phyloP scores from a whole-genome alignment of 2,888 invertebrate genomes.

The Leucozona laternaria region DNA sequence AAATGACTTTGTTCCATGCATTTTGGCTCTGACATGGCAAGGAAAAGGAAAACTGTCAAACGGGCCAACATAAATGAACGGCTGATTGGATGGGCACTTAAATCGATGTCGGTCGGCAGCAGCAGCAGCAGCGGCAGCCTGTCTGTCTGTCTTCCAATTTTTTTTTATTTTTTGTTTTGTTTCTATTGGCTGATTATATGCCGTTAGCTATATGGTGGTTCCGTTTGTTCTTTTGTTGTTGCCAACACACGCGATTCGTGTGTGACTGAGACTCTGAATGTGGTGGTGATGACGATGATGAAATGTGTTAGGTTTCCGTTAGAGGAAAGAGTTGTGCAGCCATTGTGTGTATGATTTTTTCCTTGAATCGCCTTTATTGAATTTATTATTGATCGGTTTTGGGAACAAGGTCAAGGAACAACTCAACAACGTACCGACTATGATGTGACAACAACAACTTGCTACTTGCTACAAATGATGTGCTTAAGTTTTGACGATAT shows the following conservation, averaged over 20 bases:
- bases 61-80: slow-evolving; percentile 61
- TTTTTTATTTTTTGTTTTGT: slow-evolving; percentile 38
- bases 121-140: slow-evolving; percentile 33
- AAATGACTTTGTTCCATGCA: background rate
- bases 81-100: slow-evolving; percentile 65
- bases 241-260: background rate
- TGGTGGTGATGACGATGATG: background rate
- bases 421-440: slow-evolving; percentile 7
- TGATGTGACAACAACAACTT: slow-evolving; percentile 36
- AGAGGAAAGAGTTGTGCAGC: slow-evolving; percentile 45
- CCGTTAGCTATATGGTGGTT: slow-evolving; percentile 51
- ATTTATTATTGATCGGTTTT: slow-evolving; percentile 73
- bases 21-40: slow-evolving; percentile 42
- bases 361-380: slow-evolving; percentile 66
- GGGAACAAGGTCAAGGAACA: slow-evolving; percentile 75
- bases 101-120: slow-evolving; percentile 20
- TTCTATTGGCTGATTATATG: slow-evolving; percentile 37
- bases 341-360: slow-evolving; percentile 42
- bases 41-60: slow-evolving; percentile 70
- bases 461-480: slow-evolving; percentile 50
- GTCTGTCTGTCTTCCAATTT: slow-evolving; percentile 50
- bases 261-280: background rate
- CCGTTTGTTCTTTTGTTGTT: slow-evolving; percentile 57
- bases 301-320: slow-evolving; percentile 42
- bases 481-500: slow-evolving; percentile 33